Conservation (phyloP, 1,140 invertebrate genomes). For the Calycopis cecrops region DNA sequence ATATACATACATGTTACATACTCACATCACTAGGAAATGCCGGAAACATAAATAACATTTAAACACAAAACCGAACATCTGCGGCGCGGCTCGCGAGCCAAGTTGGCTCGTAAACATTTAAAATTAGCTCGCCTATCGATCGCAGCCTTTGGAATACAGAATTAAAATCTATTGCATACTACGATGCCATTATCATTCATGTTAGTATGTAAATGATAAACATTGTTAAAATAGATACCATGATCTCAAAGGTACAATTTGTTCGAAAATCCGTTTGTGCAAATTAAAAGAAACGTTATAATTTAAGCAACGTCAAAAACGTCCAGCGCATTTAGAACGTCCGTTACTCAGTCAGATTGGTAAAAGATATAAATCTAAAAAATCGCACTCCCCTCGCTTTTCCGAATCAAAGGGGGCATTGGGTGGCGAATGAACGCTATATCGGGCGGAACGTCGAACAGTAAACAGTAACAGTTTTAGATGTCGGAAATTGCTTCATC, state of each 20-base stretch:
- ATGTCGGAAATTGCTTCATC: constrained; percentile 36
- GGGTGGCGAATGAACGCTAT: constrained; percentile 16
- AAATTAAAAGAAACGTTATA: too few species aligned
- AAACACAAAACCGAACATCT: too few species aligned
- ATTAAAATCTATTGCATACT: background rate
- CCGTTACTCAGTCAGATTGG: constrained; percentile 5
- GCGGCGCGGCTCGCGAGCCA: constrained; percentile 4
- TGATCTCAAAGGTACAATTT: too few species aligned
- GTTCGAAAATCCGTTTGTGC: too few species aligned
- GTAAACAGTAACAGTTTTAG: constrained; percentile 37
- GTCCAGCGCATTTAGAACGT: background rate
- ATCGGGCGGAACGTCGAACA: constrained; percentile 21
- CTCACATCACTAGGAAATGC: too few species aligned
- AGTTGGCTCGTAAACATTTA: constrained; percentile 9
- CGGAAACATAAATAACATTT: too few species aligned
- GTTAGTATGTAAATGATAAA: too few species aligned
- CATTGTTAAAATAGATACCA: too few species aligned
- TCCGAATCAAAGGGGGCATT: constrained; percentile 19
- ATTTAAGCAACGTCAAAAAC: too few species aligned
- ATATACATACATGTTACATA: too few species aligned
- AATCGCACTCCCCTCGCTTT: constrained; percentile 1
- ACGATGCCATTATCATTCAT: too few species aligned
- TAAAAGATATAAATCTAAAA: constrained; percentile 4
- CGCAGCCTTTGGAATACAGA: background rate
- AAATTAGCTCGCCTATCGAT: constrained; percentile 7